Base-by-base conservation (phyloP, 2,113 vertebrate genomes). In the Hystrix cristata region DNA sequence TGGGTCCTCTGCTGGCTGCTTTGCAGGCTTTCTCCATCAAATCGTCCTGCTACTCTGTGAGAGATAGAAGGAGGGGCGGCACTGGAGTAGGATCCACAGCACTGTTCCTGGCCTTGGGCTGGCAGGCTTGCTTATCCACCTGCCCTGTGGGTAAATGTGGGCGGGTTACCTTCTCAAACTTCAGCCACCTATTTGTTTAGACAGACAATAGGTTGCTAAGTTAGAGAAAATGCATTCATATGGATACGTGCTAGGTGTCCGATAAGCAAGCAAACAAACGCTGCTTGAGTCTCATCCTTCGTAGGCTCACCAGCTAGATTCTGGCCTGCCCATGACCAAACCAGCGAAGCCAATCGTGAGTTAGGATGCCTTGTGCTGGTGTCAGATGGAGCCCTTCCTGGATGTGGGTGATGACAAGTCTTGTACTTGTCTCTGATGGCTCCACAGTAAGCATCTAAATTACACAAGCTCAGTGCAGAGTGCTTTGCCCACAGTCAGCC, bases 31-130 rank as follows among this genome's bases (percentile, higher is more conserved):
- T 2, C 1, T n/a, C 60, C 29, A 3, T 7, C 1, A 34, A 59
- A 25, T 3, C 46, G 4, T 71, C 53, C 48, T 10, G 3, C 27
- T 34, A 14, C 48, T 34, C 34, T 10, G 3, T 0, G 71, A 91
- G 71, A 31, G 15, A 15, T 5, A 9, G 57, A 13, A 2, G 6
- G 57, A 43, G 46, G n/a, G 18, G 1, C 31, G 21, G 23, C 1
- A 2, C 4, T 0, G 11, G 13, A 34, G 2, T 31, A 34, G 15
- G 0, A 2, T 23, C 12, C 38, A 2, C 1, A 25, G n/a, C 8
- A 0, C 0, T 3, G 18, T 3, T 4, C 9, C 14, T 11, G 51
- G 57, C 8, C 15, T n/a, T 53, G 5, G 0, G 3, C 4, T 5
- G 13, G 5, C 38, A 25, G 16, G 13, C 29, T 19, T 19, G 64